These are phyloP conservation scores for Indri indri DNA, from an alignment of 2,113 vertebrate genomes.

Conservation along the genomic window DNA sequence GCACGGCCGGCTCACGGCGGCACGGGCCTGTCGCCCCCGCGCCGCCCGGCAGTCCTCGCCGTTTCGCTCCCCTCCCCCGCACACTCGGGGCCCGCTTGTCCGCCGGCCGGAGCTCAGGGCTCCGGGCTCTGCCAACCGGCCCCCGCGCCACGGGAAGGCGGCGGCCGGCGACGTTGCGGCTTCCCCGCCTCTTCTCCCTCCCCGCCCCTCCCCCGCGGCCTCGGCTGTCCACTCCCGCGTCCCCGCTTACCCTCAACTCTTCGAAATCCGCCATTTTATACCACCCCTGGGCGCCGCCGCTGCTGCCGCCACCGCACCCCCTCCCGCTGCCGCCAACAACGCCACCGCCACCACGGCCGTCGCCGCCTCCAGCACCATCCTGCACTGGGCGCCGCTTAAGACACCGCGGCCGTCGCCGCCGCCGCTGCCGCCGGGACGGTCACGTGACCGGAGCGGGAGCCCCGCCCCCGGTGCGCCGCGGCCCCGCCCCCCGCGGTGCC, in stretches of 20 bases:
- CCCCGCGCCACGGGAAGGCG: neutral
- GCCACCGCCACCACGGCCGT: conserved; percentile 60
- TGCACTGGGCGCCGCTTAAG: conserved; percentile 66
- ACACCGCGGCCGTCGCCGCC: conserved; percentile 60
- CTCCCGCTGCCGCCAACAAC: conserved; percentile 40
- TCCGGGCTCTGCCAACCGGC: neutral
- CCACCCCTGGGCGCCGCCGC: conserved; percentile 67
- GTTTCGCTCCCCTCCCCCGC: neutral
- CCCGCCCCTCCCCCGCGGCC: conserved; percentile 46
- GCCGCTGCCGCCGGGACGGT: neutral
- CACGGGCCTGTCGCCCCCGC: neutral
- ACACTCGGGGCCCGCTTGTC: neutral
- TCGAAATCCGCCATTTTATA: conserved; percentile 91
- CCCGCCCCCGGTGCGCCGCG: conserved; percentile 33
- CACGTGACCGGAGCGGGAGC: conserved; percentile 61
- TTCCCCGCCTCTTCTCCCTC: conserved; percentile 6
- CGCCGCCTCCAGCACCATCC: conserved; percentile 69
- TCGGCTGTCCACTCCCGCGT: conserved; percentile 10
- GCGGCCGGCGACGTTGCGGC: conserved; percentile 21
- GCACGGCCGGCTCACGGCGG: neutral
- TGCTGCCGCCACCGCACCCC: conserved; percentile 70
- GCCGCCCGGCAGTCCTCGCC: neutral
- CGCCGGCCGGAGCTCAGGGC: neutral
- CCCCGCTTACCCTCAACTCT: conserved; percentile 88
- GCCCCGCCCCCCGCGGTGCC: neutral